Percentiles rank a stretch among this genome's conserved stretches.
Conservation (phyloP, 2,797 vertebrate genomes). For the Cynodonichthys magdalenae region DNA sequence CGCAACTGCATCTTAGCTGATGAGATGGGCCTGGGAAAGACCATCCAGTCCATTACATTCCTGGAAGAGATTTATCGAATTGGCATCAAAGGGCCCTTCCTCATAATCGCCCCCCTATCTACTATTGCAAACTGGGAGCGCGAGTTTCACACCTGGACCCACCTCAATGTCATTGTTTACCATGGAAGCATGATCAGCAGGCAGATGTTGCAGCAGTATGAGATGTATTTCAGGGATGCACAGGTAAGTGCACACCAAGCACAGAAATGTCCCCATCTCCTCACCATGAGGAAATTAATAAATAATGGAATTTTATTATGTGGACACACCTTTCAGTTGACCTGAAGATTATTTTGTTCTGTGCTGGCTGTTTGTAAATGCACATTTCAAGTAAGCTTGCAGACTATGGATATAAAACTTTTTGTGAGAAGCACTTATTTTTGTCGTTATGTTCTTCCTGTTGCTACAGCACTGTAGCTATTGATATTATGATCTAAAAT, state of each 20-base stretch:
- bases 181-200: slow-evolving; percentile 97
- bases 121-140: slow-evolving; percentile 99
- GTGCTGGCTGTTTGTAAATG: not conserved
- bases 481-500: too few species aligned
- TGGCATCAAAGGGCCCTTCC: slow-evolving; percentile 92
- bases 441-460: not conserved
- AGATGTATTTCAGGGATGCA: slow-evolving; percentile 97
- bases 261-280: not conserved
- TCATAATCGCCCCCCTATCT: slow-evolving; percentile 98
- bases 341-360: not conserved
- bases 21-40: slow-evolving; percentile 99
- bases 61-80: slow-evolving; percentile 91
- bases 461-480: not conserved
- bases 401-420: too few species aligned
- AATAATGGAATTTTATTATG: not conserved
- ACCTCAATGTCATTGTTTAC: slow-evolving; percentile 96
- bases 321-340: not conserved
- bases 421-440: too few species aligned
- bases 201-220: slow-evolving; percentile 99
- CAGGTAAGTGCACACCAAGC: slow-evolving; percentile 82
- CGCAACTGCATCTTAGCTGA: slow-evolving; percentile 99
- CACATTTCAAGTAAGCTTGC: too few species aligned
- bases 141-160: slow-evolving; percentile 95
- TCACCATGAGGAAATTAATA: not conserved
- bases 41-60: slow-evolving; percentile 99